Conservation (phyloP, 2,888 invertebrate species). For the Drosophila fungiperda region DNA sequence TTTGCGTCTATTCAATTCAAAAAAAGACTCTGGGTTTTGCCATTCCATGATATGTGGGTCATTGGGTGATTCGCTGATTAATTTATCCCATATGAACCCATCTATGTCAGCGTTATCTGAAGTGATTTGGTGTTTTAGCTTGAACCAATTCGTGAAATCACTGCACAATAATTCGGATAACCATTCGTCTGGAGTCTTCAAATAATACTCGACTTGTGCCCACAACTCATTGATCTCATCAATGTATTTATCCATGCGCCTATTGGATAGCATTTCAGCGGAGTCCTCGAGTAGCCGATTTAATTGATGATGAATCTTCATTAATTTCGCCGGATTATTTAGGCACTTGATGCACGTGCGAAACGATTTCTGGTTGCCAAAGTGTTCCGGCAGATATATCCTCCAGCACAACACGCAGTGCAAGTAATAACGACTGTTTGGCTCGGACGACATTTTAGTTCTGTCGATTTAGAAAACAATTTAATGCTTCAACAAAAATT, state of each 20-base stretch:
- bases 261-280: background rate
- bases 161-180: background rate
- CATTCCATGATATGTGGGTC: too few relatives aligned
- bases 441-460: too few relatives aligned
- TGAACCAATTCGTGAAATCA: background rate
- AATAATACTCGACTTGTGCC: background rate
- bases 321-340: background rate
- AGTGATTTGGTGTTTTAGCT: background rate
- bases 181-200: background rate
- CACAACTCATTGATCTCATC: rapidly evolving
- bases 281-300: rapidly evolving
- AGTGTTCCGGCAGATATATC: too few relatives aligned
- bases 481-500: too few relatives aligned
- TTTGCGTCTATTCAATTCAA: too few relatives aligned
- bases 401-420: too few relatives aligned
- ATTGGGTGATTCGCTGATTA: background rate
- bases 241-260: background rate
- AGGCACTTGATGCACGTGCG: background rate
- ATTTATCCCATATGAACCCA: background rate
- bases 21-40: too few relatives aligned
- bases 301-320: rapidly evolving
- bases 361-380: background rate
- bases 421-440: too few relatives aligned
- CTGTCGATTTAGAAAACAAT: too few relatives aligned
- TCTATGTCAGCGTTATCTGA: background rate